Conservation (phyloP, 2,113 vertebrate species). For the Oncorhynchus kisutch region DNA sequence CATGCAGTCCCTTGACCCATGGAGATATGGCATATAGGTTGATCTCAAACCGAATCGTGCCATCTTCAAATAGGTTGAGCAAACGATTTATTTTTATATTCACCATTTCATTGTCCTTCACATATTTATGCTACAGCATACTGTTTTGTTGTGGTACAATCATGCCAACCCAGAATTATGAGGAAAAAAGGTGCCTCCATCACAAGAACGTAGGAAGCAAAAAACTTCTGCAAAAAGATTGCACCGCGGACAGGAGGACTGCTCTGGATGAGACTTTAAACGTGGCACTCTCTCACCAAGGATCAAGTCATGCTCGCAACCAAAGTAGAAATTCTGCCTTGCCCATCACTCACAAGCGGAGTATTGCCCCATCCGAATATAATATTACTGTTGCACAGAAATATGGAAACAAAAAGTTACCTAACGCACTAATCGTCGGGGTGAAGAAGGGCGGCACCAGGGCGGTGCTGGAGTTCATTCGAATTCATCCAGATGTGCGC, state of each 20-base stretch:
- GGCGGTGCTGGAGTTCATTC: constrained; percentile 94
- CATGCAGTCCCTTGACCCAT: constrained; percentile 77
- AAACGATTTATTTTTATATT: constrained; percentile 83
- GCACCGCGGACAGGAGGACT: constrained; percentile 58
- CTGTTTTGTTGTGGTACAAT: constrained; percentile 78
- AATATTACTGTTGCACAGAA: constrained; percentile 66
- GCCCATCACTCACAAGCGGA: constrained; percentile 32
- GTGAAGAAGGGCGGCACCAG: constrained; percentile 96
- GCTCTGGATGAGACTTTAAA: constrained; percentile 36
- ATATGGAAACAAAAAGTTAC: constrained; percentile 84
- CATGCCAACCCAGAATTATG: constrained; percentile 71
- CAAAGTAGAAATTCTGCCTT: constrained; percentile 41
- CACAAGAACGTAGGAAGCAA: constrained; percentile 69
- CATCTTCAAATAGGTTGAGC: constrained; percentile 78
- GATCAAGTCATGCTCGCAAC: constrained; percentile 31
- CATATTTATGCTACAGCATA: constrained; percentile 85
- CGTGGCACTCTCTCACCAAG: constrained; percentile 30
- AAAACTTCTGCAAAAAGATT: constrained; percentile 81
- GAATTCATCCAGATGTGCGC: constrained; percentile 93
- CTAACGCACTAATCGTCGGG: constrained; percentile 89
- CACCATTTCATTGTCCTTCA: constrained; percentile 85
- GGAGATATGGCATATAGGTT: constrained; percentile 91
- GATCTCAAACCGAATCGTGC: constrained; percentile 73
- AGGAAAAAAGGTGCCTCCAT: constrained; percentile 72
- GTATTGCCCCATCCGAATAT: constrained; percentile 19